Conservation (phyloP, 1,140 invertebrate genomes). For the Thaumetopoea pityocampa region DNA sequence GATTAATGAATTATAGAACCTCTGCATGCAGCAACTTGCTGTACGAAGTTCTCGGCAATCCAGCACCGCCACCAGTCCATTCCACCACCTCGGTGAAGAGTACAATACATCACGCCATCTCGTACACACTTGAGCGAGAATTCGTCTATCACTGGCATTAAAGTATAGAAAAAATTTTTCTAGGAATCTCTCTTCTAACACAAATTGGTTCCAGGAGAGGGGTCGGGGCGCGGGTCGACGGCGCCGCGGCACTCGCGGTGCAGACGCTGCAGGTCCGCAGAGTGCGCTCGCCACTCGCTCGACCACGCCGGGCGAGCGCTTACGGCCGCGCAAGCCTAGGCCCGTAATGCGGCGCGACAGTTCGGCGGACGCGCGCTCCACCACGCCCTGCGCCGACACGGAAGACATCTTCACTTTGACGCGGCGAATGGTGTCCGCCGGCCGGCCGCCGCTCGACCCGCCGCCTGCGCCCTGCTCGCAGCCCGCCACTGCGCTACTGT, state of each 20-base stretch:
- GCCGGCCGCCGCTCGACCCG: slow-evolving; percentile 42
- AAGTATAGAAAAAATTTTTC: slow-evolving; percentile 91
- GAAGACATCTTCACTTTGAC: slow-evolving; percentile 75
- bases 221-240: slow-evolving; percentile 57
- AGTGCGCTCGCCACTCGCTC: slow-evolving; percentile 90
- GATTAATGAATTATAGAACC: slow-evolving; percentile 89
- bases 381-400: slow-evolving; percentile 87
- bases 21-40: slow-evolving; percentile 79
- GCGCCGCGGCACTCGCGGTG: slow-evolving; percentile 46
- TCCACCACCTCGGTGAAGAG: slow-evolving; percentile 89
- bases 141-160: slow-evolving; percentile 84
- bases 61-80: slow-evolving; percentile 87
- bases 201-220: slow-evolving; percentile 84
- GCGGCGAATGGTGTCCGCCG: slow-evolving; percentile 66
- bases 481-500: slow-evolving; percentile 55
- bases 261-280: slow-evolving; percentile 77
- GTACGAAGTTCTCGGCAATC: slow-evolving; percentile 87
- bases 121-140: slow-evolving; percentile 88
- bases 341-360: slow-evolving; percentile 91
- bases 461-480: slow-evolving; percentile 42
- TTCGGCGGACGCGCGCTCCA: slow-evolving; percentile 91
- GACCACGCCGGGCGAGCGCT: slow-evolving; percentile 81
- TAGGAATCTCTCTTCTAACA: slow-evolving; percentile 90
- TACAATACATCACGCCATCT: slow-evolving; percentile 93
- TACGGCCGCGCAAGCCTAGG: slow-evolving; percentile 84